Base-by-base conservation (phyloP, 2,797 vertebrate species). In the Atherinosoma microstoma region DNA sequence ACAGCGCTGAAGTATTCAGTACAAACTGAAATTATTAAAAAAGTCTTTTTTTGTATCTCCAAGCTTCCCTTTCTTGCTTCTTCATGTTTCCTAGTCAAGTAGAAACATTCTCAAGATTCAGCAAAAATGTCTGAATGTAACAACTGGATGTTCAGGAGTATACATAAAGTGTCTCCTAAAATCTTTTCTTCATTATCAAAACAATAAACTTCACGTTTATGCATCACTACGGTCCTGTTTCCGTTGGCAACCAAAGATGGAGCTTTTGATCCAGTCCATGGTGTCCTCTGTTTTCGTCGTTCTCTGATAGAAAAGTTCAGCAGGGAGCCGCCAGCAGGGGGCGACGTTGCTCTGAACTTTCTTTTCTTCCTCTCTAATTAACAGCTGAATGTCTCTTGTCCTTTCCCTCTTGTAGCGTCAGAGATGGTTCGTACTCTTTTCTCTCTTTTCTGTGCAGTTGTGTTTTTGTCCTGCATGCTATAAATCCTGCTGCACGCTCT, bases 351-450 rank as follows among this genome's bases (percentile, higher is more conserved):
- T 63, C 71, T 27, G 10, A 57, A 9, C n/a, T 24, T 62, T 36
- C 4, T 89, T 75, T 84, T 89, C 89, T 83, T 76, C 64, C 90
- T 67, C 84, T 58, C 47, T 49, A 2, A 66, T 18, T 79, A 82
- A 86, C 79, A 60, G 18, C 64, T 83, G 75, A 60, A 38, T 76
- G 64, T 70, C 1, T 78, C 18, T 89, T 20, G 5, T 45, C 65
- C 91, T 95, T 87, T 86, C 51, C 45, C 89, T 84, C 93, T 76
- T 84, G 70, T 92, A 99, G 98, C 96, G 98, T 81, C 98, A 99
- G 87, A 96, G 98, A 99, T 99, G 97, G 98, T 99, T 97, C 87
- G 98, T 99, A 98, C 93, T 79, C 83, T 85, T 78, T 67, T 61
- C 54, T 81, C 66, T 67, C 6, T 75, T 13, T 70, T 36, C 11